phyloP scores from a whole-genome alignment of 2,797 vertebrate genomes.

The Helicolenus hilgendorfi region DNA sequence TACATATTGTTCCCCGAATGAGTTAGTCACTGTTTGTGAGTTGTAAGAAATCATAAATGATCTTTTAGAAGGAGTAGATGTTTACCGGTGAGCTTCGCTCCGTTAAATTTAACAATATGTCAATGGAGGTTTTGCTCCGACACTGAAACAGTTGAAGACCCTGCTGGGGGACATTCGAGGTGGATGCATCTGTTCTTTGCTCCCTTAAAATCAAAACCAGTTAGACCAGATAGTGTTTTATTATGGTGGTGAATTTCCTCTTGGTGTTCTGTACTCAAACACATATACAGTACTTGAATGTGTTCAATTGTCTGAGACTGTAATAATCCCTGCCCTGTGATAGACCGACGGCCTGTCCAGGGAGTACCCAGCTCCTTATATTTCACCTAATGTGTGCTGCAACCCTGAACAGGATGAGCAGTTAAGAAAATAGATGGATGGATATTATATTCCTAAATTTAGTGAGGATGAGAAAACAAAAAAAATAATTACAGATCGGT shows the following conservation, averaged over 20 bases:
- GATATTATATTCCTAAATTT: constrained; percentile 51
- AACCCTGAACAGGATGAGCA: constrained; percentile 38
- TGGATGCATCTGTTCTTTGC: neutral
- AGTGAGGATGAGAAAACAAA: constrained; percentile 41
- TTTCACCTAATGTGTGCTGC: constrained; percentile 16
- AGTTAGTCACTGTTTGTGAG: no score
- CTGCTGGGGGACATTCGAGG: no score
- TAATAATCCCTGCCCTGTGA: constrained; percentile 15
- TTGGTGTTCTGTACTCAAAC: neutral
- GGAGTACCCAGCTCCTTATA: neutral
- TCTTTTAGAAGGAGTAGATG: no score
- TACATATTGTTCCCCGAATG: no score
- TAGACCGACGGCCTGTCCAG: constrained; percentile 6
- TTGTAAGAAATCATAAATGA: no score
- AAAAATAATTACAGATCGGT: constrained; percentile 55
- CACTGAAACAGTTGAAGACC: no score
- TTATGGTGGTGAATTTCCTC: neutral
- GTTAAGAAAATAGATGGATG: constrained; percentile 35
- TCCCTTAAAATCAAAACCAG: neutral
- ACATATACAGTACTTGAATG: neutral
- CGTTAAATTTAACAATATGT: no score
- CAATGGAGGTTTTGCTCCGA: no score
- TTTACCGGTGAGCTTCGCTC: no score
- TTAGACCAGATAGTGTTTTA: neutral
- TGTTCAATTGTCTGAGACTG: constrained; percentile 22